Base-by-base conservation (phyloP, 2,113 vertebrate genomes). In the Semnopithecus entellus region DNA sequence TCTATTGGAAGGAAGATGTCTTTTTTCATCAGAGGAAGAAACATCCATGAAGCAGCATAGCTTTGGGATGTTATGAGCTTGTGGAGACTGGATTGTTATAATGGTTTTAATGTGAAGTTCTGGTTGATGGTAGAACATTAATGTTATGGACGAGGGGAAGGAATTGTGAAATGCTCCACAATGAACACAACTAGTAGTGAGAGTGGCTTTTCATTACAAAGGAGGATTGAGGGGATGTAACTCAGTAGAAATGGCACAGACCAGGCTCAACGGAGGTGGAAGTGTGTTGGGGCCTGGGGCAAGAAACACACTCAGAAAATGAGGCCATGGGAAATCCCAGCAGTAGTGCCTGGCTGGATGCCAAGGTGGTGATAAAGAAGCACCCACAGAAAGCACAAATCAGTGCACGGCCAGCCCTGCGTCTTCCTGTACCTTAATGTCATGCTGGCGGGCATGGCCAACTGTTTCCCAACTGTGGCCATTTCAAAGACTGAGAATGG, bases 361-460 rank as follows among this genome's bases (percentile, higher is more conserved):
- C 76, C 35, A 2, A 55, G 18, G 2, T 14, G 80, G n/a, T 11
- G 70, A 9, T 16, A 14, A 48, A 32, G 40, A 43, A 43, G n/a
- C 52, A n/a, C 30, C 9, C 57, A 30, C 68, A 59, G 76, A 12
- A 16, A 20, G 35, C 43, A 35, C 25, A 72, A 12, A 18, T 38
- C 8, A 45, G 9, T 0, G 4, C 4, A 3, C 12, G 1, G 55
- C 13, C 48, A 50, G 13, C 17, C n/a, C 38, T 0, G 14, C 11
- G 1, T 30, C 20, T 61, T 40, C 25, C 5, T 30, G 8, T 45
- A 14, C 27, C 25, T 22, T 48, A 3, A 3, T 0, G 20, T 13
- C 57, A 27, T 14, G 16, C 55, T 18, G n/a, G 40, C 38, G 81
- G 32, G 68, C 0, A 1, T 12, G 45, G 68, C 55, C 64, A 59